Evolutionary conservation across 2,888 invertebrate genomes (phyloP).

Genomic region (Caenorhabditis doughertyi): DNA sequence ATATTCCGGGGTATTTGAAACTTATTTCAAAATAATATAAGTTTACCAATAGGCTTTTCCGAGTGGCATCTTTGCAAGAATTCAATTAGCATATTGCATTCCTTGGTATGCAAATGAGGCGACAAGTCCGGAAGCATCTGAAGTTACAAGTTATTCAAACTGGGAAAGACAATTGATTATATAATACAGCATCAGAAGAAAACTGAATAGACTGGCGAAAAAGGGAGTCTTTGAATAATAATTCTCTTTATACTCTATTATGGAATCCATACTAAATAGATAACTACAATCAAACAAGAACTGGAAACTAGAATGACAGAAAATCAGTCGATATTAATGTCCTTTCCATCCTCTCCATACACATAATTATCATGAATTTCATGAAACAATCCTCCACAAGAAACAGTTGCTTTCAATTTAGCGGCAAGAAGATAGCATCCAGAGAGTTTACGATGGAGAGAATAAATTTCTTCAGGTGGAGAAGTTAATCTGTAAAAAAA

Average conservation of each 20-base stretch:
- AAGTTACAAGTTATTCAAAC: neutral
- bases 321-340: conserved; percentile 73
- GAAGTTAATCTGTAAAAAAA: conserved; percentile 89
- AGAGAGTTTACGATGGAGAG: conserved; percentile 95
- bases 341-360: conserved; percentile 75
- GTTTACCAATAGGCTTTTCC: conserved; percentile 73
- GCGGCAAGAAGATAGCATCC: conserved; percentile 85
- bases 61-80: conserved; percentile 75
- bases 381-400: conserved; percentile 80
- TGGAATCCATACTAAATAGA: neutral
- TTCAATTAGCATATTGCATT: conserved; percentile 80
- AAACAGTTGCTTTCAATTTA: conserved; percentile 80
- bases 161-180: neutral
- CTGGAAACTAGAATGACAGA: neutral
- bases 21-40: neutral
- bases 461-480: conserved; percentile 98
- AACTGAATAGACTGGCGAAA: neutral
- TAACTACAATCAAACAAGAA: conserved; percentile 25
- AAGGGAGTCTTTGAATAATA: neutral
- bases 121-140: conserved; percentile 81
- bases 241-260: neutral
- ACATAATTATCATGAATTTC: conserved; percentile 76
- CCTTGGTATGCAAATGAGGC: conserved; percentile 80
- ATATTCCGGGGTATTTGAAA: neutral
- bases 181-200: neutral